Conservation (phyloP, 2,113 vertebrate species). For the Synodontis membranacea region DNA sequence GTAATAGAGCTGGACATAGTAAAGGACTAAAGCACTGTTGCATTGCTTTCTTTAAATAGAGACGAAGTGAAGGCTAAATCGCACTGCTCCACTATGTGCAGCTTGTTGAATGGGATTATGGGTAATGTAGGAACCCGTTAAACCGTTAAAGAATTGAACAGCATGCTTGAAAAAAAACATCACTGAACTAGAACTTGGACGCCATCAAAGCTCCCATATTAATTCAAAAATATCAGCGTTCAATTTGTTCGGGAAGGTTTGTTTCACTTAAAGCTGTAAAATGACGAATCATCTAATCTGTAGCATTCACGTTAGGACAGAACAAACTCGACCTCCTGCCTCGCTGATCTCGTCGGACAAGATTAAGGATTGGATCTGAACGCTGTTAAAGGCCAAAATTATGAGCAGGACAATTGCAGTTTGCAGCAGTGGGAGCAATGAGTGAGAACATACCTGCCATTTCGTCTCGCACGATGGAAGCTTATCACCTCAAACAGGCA, state of each 20-base stretch:
- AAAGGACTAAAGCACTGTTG: not conserved
- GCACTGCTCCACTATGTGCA: not conserved
- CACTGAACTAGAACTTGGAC: not conserved
- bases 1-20: not conserved
- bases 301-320: not conserved
- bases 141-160: not conserved
- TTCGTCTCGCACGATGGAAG: conserved; percentile 32
- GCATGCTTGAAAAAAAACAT: not conserved
- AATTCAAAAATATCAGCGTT: not conserved
- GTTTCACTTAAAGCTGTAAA: not conserved
- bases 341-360: not conserved
- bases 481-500: conserved; percentile 36
- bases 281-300: not conserved
- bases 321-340: conserved; percentile 4
- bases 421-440: conserved; percentile 9
- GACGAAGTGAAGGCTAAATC: not conserved
- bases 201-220: not conserved
- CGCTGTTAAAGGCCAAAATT: not conserved
- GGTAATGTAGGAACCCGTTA: not conserved
- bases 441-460: not conserved
- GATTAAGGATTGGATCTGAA: not conserved
- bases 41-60: not conserved
- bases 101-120: not conserved
- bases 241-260: not conserved
- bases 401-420: conserved; percentile 8